Base-by-base conservation (phyloP, 2,113 vertebrate genomes). In the Phyllostomus discolor region DNA sequence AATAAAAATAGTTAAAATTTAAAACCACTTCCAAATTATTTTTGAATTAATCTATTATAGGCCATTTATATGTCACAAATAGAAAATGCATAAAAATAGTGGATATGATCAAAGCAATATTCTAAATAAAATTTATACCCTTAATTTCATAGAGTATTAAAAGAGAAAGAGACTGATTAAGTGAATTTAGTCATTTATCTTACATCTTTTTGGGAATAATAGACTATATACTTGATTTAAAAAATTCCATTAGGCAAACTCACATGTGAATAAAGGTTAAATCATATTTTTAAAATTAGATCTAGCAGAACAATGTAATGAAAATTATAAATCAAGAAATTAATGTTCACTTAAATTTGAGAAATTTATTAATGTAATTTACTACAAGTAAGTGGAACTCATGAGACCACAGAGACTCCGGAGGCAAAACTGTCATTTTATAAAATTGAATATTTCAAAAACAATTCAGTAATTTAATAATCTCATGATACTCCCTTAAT, bases 241-340 rank as follows among this genome's bases (percentile, higher is more conserved):
- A 92, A 92, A 57, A 81, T 73, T 73, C 33, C 54, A 54, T 15
- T 75, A 67, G 17, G 46, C 10, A 57, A 81, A 57, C 67, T 88
- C 33, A 57, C 9, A n/a, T 75, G 26, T 38, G 35, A 87, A 73
- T 70, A 88, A 82, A 67, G 33, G 5, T 43, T 88, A 81, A 72
- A 75, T 54, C 12, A 88, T 38, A 75, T 38, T 88, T 48, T 82
- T 48, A 50, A 88, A 87, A 67, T 88, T 95, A 81, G 38, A 54
- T 88, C 33, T 88, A 75, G 35, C 24, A 57, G 54, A 75, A n/a
- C 12, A 95, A 48, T 88, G 82, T 75, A 91, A 88, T 81, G 46
- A 95, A 92, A 95, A 81, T 88, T 10, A 67, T 57, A 92, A 75
- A 75, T 88, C 75, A 91, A 81, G 24, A 87, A 95, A 86, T 79